Conservation (phyloP, 2,113 vertebrate species). For the Crotalus viridis region DNA sequence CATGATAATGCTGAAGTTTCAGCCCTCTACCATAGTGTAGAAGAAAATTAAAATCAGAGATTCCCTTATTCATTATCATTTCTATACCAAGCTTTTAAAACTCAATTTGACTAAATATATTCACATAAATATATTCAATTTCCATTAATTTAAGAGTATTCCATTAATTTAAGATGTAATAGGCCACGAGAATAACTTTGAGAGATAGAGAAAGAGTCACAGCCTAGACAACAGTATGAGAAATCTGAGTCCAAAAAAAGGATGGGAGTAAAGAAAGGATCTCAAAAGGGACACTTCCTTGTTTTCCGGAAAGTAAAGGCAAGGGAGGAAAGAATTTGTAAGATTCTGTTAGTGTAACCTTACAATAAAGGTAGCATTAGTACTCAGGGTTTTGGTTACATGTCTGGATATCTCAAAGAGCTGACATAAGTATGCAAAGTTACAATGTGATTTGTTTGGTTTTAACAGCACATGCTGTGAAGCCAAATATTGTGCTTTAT, state of each 20-base stretch:
- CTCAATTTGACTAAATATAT: neutral
- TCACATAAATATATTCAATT: neutral
- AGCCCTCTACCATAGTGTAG: neutral
- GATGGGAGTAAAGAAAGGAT: neutral
- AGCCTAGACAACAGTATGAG: neutral
- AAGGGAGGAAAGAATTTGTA: neutral
- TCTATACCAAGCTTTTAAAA: neutral
- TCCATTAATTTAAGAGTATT: neutral
- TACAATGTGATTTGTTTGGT: neutral
- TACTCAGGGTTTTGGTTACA: neutral
- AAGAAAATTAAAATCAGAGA: neutral
- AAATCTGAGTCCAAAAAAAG: neutral
- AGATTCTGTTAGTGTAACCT: neutral
- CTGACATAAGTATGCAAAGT: neutral
- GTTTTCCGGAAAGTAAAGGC: neutral
- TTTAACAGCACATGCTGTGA: neutral
- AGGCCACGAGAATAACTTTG: neutral
- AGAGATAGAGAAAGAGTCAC: neutral
- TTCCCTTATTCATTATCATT: neutral
- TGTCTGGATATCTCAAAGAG: neutral
- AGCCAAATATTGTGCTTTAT: neutral
- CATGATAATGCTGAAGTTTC: neutral
- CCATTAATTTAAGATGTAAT: neutral
- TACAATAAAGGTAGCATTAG: neutral
- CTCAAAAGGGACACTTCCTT: neutral